phyloP scores from a whole-genome alignment of 1,140 invertebrate species.

The Drosophila jambulina region DNA sequence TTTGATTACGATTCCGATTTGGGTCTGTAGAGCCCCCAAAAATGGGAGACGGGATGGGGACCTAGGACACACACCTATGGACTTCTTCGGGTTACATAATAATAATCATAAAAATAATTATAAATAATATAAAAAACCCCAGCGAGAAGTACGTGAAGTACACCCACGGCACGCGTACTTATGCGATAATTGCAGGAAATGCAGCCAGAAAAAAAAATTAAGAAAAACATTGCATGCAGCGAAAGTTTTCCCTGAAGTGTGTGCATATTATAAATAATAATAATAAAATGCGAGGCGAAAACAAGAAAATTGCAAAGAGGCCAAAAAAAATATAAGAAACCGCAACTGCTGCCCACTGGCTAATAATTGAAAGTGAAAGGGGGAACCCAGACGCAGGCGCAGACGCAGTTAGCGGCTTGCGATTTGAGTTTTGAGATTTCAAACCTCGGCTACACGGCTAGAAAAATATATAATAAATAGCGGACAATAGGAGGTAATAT shows the following conservation, averaged over 20 bases:
- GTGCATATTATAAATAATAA: constrained; percentile 65
- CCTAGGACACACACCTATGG: not conserved
- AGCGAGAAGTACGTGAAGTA: constrained; percentile 1
- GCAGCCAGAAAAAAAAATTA: constrained; percentile 12
- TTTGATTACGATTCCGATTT: constrained; percentile 4
- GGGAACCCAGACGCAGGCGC: constrained; percentile 40
- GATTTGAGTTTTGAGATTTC: constrained; percentile 6
- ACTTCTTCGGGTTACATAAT: constrained; percentile 12
- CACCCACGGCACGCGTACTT: constrained; percentile 32
- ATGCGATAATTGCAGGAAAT: constrained; percentile 72
- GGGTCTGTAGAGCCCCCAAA: constrained; percentile 3
- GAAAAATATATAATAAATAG: constrained; percentile 4
- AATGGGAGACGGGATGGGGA: not conserved
- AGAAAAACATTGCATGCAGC: constrained; percentile 51
- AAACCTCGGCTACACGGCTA: constrained; percentile 3
- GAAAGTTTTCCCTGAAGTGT: constrained; percentile 72
- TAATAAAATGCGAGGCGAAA: constrained; percentile 50
- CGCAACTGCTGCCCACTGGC: constrained; percentile 58
- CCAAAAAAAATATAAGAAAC: constrained; percentile 29
- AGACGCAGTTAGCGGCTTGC: constrained; percentile 19
- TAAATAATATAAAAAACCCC: no score
- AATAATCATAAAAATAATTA: not conserved
- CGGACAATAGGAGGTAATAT: not conserved
- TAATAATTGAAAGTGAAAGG: constrained; percentile 76
- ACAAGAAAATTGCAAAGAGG: constrained; percentile 53